A percentile compares a stretch with the other conserved stretches of the same genome.
phyloP scores from a whole-genome alignment of 2,113 vertebrate species.

The Chaetops frenatus region DNA sequence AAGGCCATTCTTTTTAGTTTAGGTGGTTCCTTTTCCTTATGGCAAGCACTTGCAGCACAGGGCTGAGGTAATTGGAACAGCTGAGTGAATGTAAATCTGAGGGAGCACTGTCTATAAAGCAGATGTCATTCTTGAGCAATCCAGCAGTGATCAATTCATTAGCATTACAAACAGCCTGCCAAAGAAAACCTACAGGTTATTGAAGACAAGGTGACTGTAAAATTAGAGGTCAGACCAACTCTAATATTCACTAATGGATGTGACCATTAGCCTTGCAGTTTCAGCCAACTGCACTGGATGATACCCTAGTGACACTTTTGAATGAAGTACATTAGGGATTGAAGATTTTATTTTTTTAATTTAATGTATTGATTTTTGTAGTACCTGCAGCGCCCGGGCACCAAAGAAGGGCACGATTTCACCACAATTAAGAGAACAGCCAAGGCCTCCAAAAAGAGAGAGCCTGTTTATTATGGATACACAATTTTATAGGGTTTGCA shows the following conservation, averaged over 20 bases:
- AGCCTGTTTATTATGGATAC: too few relatives aligned
- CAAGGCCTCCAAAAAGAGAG: too few relatives aligned
- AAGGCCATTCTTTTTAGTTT: background rate
- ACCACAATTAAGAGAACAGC: too few relatives aligned
- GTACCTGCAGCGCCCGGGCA: too few relatives aligned
- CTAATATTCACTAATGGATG: background rate
- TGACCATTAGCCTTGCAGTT: background rate
- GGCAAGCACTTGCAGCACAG: background rate
- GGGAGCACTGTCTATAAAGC: background rate
- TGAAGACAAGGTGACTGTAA: conserved; percentile 2
- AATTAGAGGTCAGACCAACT: background rate
- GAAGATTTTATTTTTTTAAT: background rate
- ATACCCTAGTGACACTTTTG: background rate
- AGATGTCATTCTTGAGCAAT: background rate
- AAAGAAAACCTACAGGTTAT: background rate
- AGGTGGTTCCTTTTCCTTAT: background rate
- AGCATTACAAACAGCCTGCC: background rate
- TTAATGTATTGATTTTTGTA: background rate
- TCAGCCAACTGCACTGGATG: background rate
- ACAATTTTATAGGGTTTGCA: too few relatives aligned
- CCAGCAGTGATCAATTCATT: conserved; percentile 13
- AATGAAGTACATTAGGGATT: background rate
- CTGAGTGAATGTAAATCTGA: background rate
- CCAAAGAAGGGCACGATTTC: too few relatives aligned
- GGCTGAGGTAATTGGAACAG: background rate